Conservation (phyloP, 2,888 invertebrate genomes). For the Gymnoscelis rufifasciata region DNA sequence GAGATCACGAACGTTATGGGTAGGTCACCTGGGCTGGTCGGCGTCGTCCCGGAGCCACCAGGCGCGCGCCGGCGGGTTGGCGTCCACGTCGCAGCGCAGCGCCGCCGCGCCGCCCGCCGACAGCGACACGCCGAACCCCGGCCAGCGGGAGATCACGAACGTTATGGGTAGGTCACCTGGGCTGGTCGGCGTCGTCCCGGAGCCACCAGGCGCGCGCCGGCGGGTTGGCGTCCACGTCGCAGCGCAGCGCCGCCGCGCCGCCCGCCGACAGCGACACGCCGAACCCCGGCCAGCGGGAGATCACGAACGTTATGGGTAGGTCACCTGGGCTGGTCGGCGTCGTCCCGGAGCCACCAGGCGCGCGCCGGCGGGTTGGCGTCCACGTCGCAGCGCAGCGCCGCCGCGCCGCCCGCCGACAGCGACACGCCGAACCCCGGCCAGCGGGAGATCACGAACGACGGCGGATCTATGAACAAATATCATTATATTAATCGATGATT, state of each 20-base stretch:
- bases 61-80: conserved; percentile 92
- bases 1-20: conserved; percentile 59
- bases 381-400: conserved; percentile 94
- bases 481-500: too few species aligned
- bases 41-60: conserved; percentile 87
- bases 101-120: conserved; percentile 93
- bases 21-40: conserved; percentile 66
- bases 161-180: conserved; percentile 71
- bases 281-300: conserved; percentile 94
- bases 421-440: conserved; percentile 71
- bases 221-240: conserved; percentile 96
- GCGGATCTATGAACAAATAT: conserved; percentile 82
- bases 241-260: conserved; percentile 92
- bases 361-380: conserved; percentile 94
- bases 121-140: conserved; percentile 89
- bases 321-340: conserved; percentile 75
- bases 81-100: conserved; percentile 94
- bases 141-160: too few species aligned
- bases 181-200: conserved; percentile 76
- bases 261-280: conserved; percentile 93
- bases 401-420: conserved; percentile 91
- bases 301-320: background rate
- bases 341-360: conserved; percentile 88
- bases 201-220: conserved; percentile 92
- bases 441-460: conserved; percentile 88